Conservation (phyloP, 2,888 invertebrate genomes). For the Epirrhoe tristata region DNA sequence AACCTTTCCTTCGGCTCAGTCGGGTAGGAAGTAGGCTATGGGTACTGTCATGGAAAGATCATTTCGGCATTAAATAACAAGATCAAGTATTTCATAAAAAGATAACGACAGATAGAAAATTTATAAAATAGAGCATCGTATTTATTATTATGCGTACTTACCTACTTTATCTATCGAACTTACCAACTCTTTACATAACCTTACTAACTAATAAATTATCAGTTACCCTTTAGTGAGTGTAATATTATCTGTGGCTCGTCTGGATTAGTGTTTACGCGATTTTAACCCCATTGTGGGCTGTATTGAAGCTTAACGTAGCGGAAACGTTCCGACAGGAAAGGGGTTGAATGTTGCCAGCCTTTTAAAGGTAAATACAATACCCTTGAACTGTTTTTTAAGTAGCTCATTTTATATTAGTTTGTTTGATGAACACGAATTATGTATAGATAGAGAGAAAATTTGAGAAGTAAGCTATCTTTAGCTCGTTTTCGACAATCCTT, state of each 20-base stretch:
- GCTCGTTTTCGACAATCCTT: no score
- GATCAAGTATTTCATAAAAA: no score
- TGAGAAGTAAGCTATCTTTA: no score
- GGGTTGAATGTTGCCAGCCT: slow-evolving; percentile 36
- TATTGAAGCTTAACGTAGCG: slow-evolving; percentile 33
- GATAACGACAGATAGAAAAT: no score
- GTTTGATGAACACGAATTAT: not conserved
- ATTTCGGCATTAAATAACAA: no score
- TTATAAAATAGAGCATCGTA: no score
- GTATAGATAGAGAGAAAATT: no score
- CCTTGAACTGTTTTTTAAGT: not conserved
- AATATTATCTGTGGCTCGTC: slow-evolving; percentile 24
- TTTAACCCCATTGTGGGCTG: slow-evolving; percentile 45
- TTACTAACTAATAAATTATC: slow-evolving; percentile 21
- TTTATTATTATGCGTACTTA: no score
- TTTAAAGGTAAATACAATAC: slow-evolving; percentile 16
- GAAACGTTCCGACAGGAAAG: slow-evolving; percentile 28
- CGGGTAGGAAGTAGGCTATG: no score
- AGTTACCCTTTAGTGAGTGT: slow-evolving; percentile 5
- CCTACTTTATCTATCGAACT: no score
- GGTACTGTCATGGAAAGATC: no score
- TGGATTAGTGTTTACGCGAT: slow-evolving; percentile 42
- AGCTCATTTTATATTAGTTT: not conserved
- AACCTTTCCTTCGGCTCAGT: no score
- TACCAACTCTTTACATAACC: not conserved